Percentiles rank a stretch among this genome's conserved stretches.
Conservation (phyloP, 2,797 vertebrate genomes). For the Carduelis carduelis region DNA sequence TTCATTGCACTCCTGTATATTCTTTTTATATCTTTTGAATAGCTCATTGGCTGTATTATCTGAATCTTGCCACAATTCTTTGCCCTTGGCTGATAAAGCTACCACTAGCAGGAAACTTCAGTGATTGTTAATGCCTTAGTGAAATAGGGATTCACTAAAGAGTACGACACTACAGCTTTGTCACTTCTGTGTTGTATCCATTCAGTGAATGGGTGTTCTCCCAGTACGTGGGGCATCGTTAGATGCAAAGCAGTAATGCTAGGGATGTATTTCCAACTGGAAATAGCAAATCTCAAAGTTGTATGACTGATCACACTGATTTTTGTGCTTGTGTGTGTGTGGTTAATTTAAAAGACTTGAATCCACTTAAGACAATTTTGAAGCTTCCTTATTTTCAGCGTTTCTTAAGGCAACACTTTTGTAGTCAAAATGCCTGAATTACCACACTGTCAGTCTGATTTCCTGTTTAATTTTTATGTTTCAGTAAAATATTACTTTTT, state of each 20-base stretch:
- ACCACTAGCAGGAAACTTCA: neutral
- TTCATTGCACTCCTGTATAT: neutral
- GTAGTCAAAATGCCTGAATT: neutral
- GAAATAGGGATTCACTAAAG: neutral
- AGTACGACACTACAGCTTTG: neutral
- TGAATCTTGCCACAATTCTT: neutral
- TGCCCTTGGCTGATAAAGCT: neutral
- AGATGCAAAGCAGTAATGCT: neutral
- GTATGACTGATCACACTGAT: neutral
- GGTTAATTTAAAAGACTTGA: neutral
- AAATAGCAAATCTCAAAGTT: neutral
- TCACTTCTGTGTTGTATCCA: neutral
- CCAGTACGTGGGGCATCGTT: neutral
- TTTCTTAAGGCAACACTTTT: neutral
- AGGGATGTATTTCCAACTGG: conserved; percentile 6
- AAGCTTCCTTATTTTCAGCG: neutral
- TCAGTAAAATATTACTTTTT: neutral
- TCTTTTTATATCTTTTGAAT: neutral
- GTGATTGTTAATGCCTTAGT: neutral
- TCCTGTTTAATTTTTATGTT: neutral
- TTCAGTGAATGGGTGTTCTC: conserved; percentile 42
- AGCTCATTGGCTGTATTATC: neutral
- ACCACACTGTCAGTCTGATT: neutral
- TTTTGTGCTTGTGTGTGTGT: neutral
- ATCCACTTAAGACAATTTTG: neutral